Percentiles rank a stretch among this genome's conserved stretches.
Conservation (phyloP, 2,113 vertebrate genomes). For the Ctenomys sociabilis region DNA sequence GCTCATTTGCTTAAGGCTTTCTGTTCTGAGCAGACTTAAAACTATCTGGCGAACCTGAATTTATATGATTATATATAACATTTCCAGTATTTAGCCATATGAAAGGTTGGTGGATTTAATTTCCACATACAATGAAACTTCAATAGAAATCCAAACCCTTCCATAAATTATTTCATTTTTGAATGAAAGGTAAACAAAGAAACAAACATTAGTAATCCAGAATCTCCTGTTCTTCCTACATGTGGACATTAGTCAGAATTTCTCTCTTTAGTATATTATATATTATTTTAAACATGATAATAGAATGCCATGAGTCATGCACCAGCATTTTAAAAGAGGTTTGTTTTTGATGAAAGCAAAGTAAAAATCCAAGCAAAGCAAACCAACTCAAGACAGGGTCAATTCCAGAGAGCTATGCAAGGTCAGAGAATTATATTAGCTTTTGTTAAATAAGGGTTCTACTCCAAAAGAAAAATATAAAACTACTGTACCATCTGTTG, state of each 20-base stretch:
- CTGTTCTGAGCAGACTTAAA: conserved; percentile 44
- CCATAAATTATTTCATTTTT: neutral
- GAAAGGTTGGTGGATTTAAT: neutral
- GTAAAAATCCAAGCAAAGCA: conserved; percentile 76
- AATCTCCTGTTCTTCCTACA: conserved; percentile 51
- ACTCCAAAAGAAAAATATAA: conserved; percentile 49
- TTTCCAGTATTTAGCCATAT: conserved; percentile 1
- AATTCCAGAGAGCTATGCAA: conserved; percentile 58
- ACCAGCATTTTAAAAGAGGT: conserved; percentile 41
- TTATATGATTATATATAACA: conserved; percentile 20
- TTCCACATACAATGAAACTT: neutral
- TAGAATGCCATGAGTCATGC: conserved; percentile 68
- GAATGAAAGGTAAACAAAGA: neutral
- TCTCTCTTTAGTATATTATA: neutral
- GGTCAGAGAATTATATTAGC: conserved; percentile 28
- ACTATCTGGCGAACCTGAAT: neutral
- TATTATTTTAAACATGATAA: conserved; percentile 12
- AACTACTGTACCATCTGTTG: conserved; percentile 91
- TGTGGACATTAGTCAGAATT: conserved; percentile 72
- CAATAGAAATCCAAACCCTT: neutral
- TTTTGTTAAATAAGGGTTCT: neutral
- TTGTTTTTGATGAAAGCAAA: conserved; percentile 72
- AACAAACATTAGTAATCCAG: conserved; percentile 14
- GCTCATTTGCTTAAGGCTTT: conserved; percentile 67
- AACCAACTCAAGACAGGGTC: conserved; percentile 62